Evolutionary conservation across 2,888 invertebrate species (phyloP).

Genomic region (Heliothis peltigera): DNA sequence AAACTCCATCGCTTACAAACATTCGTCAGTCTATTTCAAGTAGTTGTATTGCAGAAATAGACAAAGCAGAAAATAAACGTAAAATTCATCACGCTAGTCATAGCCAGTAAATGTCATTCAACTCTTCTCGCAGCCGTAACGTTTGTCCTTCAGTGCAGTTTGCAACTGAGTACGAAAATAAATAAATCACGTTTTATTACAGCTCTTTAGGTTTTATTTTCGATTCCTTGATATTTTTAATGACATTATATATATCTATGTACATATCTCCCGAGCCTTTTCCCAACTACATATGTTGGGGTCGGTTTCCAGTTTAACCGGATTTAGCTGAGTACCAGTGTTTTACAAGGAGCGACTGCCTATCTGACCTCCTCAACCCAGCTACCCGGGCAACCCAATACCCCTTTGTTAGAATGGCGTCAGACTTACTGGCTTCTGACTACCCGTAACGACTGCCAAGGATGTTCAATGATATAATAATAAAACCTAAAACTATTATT

Average conservation of each 20-base stretch:
- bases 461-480: too few species aligned
- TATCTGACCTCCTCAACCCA: too few species aligned
- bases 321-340: too few species aligned
- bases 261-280: too few species aligned
- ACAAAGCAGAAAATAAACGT: neutral
- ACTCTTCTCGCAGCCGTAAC: slow-evolving; percentile 7
- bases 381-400: too few species aligned
- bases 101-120: slow-evolving; percentile 36
- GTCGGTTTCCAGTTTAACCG: too few species aligned
- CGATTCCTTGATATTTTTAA: neutral
- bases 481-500: too few species aligned
- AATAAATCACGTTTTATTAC: slow-evolving; percentile 13
- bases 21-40: neutral
- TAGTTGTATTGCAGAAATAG: neutral
- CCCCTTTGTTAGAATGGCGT: too few species aligned
- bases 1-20: neutral
- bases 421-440: too few species aligned
- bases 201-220: neutral
- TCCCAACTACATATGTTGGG: too few species aligned
- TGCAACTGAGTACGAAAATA: slow-evolving; percentile 11
- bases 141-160: slow-evolving; percentile 14
- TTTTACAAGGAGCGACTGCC: too few species aligned
- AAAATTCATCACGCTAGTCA: neutral
- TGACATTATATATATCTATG: neutral
- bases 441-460: too few species aligned